A percentile compares a stretch with the other conserved stretches of the same genome.
Evolutionary conservation across 92 coral and sea anemone species (phyloP).

Genomic region (Zoanthus sansibaricus): DNA sequence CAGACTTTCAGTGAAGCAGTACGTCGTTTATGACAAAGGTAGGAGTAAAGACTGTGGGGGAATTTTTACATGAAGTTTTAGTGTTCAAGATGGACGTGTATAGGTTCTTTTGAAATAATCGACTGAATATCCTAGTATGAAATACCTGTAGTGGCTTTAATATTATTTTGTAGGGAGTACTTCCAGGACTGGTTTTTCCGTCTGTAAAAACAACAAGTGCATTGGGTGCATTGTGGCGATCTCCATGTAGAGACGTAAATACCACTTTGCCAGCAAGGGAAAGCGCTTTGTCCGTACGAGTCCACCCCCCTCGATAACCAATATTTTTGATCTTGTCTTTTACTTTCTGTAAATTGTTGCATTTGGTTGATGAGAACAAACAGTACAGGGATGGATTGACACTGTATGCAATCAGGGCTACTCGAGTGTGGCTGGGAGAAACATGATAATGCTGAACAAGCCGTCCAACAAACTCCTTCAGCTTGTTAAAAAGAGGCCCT

Average conservation of each 20-base stretch:
- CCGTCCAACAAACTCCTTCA: constrained; percentile 24
- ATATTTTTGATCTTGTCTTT: constrained; percentile 19
- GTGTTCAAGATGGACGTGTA: no score
- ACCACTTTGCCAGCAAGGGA: neutral
- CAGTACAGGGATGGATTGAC: constrained; percentile 22
- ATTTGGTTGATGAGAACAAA: constrained; percentile 27
- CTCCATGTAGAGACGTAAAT: constrained; percentile 17
- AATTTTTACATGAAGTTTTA: no score
- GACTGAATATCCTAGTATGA: neutral
- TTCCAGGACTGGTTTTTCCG: constrained; percentile 35
- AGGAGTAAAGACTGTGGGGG: no score
- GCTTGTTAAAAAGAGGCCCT: neutral
- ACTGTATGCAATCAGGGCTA: constrained; percentile 33
- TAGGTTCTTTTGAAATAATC: neutral
- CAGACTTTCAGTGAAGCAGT: no score
- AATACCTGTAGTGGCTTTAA: constrained; percentile 23
- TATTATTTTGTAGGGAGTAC: neutral
- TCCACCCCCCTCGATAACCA: constrained; percentile 15
- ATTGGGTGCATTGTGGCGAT: constrained; percentile 18
- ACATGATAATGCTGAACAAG: constrained; percentile 27
- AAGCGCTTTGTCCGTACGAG: constrained; percentile 37
- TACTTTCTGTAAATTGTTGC: constrained; percentile 8
- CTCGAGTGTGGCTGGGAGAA: constrained; percentile 25
- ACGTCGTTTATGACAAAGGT: no score
- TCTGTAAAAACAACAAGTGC: constrained; percentile 32